Base-by-base conservation (phyloP, 2,888 invertebrate species). In the Chrysodeixis includens region DNA sequence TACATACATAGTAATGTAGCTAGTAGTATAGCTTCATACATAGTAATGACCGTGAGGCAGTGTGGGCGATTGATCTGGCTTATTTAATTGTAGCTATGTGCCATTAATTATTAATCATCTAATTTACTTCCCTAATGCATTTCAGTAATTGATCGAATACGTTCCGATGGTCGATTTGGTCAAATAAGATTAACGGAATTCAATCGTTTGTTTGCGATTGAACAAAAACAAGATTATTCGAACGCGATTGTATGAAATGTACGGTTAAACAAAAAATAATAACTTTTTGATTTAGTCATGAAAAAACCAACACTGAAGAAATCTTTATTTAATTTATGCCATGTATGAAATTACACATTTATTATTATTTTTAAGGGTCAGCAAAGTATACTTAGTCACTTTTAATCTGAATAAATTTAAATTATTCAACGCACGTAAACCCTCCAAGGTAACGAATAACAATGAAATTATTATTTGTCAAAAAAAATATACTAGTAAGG, bases 391-490 rank as follows among this genome's bases (percentile, higher is more conserved):
- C n/a, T n/a, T n/a, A 73, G 59, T 65, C 58, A 57, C 63, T 62
- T 58, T 60, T 66, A 62, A 62, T 70, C 70, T 70, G 70, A 74
- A 74, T 56, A 14, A 62, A 62, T 74, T 70, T 57, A 70, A 72
- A 70, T 54, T 57, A 74, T 73, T 73, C 62, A 62, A 40, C 44
- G 32, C 75, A 74, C 74, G 75, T 62, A 40, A 68, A 52, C 62
- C 51, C 35, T 55, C 22, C 62, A 58, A 71, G 49, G 16, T 58
- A 20, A 59, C 32, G 61, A 70, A 70, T 57, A 72, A 66, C 65
- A 77, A 63, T 53, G 62, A 63, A 76, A 71, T 62, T 71, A n/a
- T 20, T 58, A 32, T 8, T 18, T 6, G 46, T 20, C n/a, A n/a
- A n/a, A n/a, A n/a, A n/a, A 32, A 20, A 22, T 59, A 56, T 26